Evolutionary conservation across 2,113 vertebrate genomes (phyloP).

Genomic region (Equus quagga): DNA sequence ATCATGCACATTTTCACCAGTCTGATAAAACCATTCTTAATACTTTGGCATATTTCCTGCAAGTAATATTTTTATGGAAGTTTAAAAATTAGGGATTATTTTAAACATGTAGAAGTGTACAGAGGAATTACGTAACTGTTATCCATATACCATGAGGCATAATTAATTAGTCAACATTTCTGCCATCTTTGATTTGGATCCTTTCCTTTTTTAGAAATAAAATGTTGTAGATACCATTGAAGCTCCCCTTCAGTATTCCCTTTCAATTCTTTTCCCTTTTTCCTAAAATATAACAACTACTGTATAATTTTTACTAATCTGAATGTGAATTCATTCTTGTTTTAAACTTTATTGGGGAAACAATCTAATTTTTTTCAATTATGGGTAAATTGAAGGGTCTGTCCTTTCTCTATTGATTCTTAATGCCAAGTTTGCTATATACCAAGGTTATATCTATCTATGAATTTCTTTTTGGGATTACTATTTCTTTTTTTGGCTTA

Average conservation of each 20-base stretch:
- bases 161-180: neutral
- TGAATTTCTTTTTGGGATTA: neutral
- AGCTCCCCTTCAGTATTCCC: neutral
- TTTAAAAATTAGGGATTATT: conserved; percentile 14
- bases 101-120: neutral
- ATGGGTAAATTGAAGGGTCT: neutral
- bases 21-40: neutral
- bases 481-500: conserved; percentile 5
- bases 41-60: conserved; percentile 42
- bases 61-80: conserved; percentile 10
- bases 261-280: neutral
- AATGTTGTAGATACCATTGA: neutral
- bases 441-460: neutral
- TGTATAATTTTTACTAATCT: neutral
- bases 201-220: neutral
- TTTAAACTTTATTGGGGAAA: neutral
- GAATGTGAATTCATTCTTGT: neutral
- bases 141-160: neutral
- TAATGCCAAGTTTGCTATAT: neutral
- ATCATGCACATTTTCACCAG: neutral
- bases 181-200: neutral
- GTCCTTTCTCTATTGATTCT: neutral
- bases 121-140: neutral
- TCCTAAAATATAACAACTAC: neutral
- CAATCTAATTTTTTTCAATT: neutral